These are phyloP conservation scores for Drosophila melanica DNA, from an alignment of 1,140 invertebrate species.

Conservation along the genomic window DNA sequence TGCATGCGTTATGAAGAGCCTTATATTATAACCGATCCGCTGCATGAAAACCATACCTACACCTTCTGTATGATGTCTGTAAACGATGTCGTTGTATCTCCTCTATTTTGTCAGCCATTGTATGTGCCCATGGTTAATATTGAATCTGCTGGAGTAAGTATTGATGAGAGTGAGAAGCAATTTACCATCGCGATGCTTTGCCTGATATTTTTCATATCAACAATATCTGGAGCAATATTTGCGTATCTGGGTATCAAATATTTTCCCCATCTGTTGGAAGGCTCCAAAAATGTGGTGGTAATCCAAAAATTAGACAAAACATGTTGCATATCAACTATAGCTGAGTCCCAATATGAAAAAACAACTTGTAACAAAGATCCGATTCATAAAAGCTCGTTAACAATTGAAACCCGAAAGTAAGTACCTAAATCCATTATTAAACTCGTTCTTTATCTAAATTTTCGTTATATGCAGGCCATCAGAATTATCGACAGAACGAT, in stretches of 20 bases:
- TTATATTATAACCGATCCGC: constrained; percentile 27
- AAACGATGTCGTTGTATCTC: constrained; percentile 41
- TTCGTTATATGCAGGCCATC: not conserved
- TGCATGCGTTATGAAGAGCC: constrained; percentile 53
- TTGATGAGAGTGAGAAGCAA: constrained; percentile 51
- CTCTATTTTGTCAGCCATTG: constrained; percentile 56
- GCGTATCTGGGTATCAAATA: constrained; percentile 62
- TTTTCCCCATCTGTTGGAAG: constrained; percentile 63
- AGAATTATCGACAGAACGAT: not conserved
- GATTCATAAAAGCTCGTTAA: not conserved
- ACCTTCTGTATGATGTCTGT: constrained; percentile 60
- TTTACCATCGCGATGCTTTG: constrained; percentile 65
- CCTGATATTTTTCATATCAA: constrained; percentile 59
- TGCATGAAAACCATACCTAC: constrained; percentile 55
- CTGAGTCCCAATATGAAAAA: constrained; percentile 38
- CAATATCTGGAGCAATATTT: constrained; percentile 49
- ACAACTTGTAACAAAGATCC: constrained; percentile 6
- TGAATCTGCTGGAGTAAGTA: constrained; percentile 26
- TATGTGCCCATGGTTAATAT: constrained; percentile 33
- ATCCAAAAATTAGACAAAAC: constrained; percentile 58
- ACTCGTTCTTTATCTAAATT: not conserved
- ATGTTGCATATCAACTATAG: constrained; percentile 59
- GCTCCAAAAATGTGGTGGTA: constrained; percentile 65
- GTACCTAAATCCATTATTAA: not conserved
- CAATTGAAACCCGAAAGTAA: constrained; percentile 11